Evolutionary conservation across 2,797 vertebrate genomes (phyloP), one percentile per base, ranked within the genome.

Genomic region (Phalloptychus januarius): DNA sequence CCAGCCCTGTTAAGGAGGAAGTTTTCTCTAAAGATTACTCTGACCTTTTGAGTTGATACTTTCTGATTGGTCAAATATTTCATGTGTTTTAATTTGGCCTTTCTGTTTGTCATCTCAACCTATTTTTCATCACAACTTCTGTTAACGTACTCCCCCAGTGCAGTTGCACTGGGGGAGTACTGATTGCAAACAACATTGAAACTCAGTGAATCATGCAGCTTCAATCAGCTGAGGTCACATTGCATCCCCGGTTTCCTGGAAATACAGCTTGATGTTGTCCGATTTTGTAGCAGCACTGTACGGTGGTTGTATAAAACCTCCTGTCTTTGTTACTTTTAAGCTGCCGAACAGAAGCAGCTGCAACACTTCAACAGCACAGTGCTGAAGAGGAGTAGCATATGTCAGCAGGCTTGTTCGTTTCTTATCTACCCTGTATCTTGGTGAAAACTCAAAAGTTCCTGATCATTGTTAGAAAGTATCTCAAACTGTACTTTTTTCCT

Each of bases 221-320:
- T 28, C 67, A 70, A 71, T 44, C 40, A 71, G 67, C 67, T 18
- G 67, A 71, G 25, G n/a, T 71, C 25, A 71, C 40, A 45, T 16
- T 15, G 13, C 25, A 71, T 31, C 15, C 67, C 42, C 40, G 4
- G 67, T 71, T 71, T 44, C 40, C 67, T 45, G 25, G 40, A 28
- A 44, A 45, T 45, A n/a, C 67, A 42, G 67, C 11, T 42, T 5
- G 40, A 44, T 15, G 40, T 44, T 28, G 15, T 7, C 15, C 16
- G 67, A 71, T 45, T 71, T 71, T 45, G 7, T 28, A 44, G 12
- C 23, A 45, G 12, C 25, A 45, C 1, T 71, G 42, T 8, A 7
- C 7, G 7, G n/a, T 31, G n/a, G 40, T 16, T 45, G 67, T 18
- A 28, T 70, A 18, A 70, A 42, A 69, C 38, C 11, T 42, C 65